Conservation (phyloP, 2,113 vertebrate species). For the Puma concolor region DNA sequence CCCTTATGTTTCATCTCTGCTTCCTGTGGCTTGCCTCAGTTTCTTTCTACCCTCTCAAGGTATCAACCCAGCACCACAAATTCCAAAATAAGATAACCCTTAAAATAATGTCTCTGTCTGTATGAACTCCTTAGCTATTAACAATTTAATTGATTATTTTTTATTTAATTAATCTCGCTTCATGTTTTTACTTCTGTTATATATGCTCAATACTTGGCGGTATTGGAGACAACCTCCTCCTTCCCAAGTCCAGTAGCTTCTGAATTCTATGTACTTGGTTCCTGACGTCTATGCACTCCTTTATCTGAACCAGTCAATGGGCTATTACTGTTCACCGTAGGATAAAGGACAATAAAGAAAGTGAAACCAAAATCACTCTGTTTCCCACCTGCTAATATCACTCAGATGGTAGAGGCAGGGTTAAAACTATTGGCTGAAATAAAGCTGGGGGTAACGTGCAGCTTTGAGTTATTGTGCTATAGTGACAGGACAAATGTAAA, state of each 20-base stretch:
- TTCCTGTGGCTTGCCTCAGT: not conserved
- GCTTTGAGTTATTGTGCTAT: not conserved
- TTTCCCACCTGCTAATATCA: conserved; percentile 15
- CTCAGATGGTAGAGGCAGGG: not conserved
- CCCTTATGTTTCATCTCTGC: not conserved
- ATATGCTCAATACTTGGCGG: not conserved
- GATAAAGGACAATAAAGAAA: conserved; percentile 34
- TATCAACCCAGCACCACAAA: not conserved
- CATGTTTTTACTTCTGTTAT: not conserved
- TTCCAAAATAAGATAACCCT: not conserved
- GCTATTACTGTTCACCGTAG: not conserved
- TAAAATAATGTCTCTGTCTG: not conserved
- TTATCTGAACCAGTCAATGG: not conserved
- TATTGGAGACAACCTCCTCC: not conserved
- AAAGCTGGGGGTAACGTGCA: not conserved
- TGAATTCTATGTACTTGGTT: not conserved
- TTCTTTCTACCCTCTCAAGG: not conserved
- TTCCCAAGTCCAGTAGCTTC: not conserved
- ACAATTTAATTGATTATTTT: not conserved
- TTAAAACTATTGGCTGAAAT: not conserved
- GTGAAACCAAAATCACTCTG: not conserved
- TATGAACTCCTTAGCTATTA: not conserved
- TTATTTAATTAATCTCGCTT: not conserved
- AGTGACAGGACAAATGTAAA: not conserved
- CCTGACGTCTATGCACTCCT: not conserved